Conservation (phyloP, 2,888 invertebrate genomes). For the Molanna angustata region DNA sequence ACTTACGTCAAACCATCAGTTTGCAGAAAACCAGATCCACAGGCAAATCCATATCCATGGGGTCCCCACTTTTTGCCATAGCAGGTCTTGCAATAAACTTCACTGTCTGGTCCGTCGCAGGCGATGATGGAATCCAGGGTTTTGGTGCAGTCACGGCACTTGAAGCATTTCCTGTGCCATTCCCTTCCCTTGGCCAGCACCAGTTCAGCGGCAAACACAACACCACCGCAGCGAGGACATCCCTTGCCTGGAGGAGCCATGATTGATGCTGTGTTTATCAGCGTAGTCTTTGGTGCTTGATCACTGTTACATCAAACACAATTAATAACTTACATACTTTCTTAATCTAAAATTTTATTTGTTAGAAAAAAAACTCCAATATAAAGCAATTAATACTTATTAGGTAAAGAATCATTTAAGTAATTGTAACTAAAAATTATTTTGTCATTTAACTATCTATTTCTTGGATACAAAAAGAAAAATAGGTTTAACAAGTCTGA, state of each 20-base stretch:
- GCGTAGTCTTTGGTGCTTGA: slow-evolving; percentile 71
- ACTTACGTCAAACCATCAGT: slow-evolving; percentile 86
- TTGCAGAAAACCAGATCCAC: slow-evolving; percentile 90
- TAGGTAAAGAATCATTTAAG: no score
- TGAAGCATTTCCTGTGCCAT: slow-evolving; percentile 94
- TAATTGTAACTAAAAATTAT: no score
- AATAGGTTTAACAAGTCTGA: no score
- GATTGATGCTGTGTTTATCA: slow-evolving; percentile 77
- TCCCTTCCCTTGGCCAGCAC: slow-evolving; percentile 86
- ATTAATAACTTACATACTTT: no score
- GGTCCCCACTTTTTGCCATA: slow-evolving; percentile 98
- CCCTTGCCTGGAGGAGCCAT: slow-evolving; percentile 82
- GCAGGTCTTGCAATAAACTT: slow-evolving; percentile 95
- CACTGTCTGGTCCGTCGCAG: slow-evolving; percentile 89
- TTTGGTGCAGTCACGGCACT: slow-evolving; percentile 89
- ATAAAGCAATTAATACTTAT: no score
- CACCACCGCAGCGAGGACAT: slow-evolving; percentile 86
- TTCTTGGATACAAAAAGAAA: no score
- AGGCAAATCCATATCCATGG: slow-evolving; percentile 94
- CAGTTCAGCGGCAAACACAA: slow-evolving; percentile 92
- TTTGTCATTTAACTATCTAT: no score
- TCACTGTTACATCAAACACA: no score
- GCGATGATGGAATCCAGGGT: slow-evolving; percentile 94
- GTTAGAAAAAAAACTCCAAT: no score
- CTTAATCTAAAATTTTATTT: no score